Evolutionary conservation across 2,113 vertebrate genomes (phyloP).

Genomic region (Oceanodroma tethys): DNA sequence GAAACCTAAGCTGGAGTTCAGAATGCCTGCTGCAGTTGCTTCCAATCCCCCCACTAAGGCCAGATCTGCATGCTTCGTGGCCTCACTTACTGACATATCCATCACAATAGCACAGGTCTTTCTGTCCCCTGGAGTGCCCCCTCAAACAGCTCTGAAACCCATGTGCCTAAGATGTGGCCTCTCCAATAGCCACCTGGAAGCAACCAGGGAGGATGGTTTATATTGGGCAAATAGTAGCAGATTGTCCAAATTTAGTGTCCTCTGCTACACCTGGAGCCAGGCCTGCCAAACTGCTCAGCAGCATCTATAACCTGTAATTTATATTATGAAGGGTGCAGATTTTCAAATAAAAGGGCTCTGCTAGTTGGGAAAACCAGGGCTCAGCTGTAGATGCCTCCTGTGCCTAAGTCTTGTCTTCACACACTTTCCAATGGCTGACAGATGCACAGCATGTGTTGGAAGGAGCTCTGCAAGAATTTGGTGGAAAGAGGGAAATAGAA

Average conservation of each 20-base stretch:
- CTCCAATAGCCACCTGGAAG: background rate
- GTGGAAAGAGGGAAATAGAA: background rate
- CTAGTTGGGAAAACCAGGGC: background rate
- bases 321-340: background rate
- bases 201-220: background rate
- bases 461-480: background rate
- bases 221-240: background rate
- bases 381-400: background rate
- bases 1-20: background rate
- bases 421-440: background rate
- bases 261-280: background rate
- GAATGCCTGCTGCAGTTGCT: background rate
- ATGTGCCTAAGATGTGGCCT: background rate
- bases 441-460: background rate
- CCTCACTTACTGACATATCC: no score
- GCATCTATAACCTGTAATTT: background rate
- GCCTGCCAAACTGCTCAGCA: background rate
- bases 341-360: background rate
- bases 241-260: background rate
- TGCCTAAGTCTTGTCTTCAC: background rate
- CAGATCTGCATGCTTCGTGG: accelerated
- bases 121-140: background rate
- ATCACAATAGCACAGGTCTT: background rate
- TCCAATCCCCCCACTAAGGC: background rate
- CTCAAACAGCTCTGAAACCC: background rate